Percentiles rank a stretch among this genome's conserved stretches.
Conservation (phyloP, 2,888 invertebrate species). For the Norana najaformis region DNA sequence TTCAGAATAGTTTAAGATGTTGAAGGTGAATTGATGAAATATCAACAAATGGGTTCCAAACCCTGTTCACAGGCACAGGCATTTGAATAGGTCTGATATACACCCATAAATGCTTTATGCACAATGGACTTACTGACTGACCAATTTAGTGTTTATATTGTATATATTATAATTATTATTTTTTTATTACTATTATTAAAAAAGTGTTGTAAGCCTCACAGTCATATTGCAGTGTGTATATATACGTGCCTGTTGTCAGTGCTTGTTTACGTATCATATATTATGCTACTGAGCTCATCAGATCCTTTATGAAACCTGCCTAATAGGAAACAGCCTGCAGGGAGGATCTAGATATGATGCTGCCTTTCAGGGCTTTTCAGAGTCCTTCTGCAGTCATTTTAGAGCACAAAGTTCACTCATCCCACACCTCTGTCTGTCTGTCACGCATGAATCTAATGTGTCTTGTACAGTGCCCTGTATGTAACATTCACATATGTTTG, state of each 20-base stretch:
- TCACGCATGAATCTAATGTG: background rate
- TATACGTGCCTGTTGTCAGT: background rate
- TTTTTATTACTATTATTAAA: no score
- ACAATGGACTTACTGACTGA: no score
- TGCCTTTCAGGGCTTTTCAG: background rate
- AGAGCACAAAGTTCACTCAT: background rate
- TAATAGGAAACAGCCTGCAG: background rate
- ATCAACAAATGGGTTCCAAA: no score
- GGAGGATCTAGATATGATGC: background rate
- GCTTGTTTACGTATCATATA: background rate
- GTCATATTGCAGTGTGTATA: background rate
- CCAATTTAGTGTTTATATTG: no score
- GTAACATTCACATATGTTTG: no score
- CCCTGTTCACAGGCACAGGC: background rate
- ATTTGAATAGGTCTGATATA: background rate
- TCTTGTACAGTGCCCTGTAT: no score
- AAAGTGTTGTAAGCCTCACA: background rate
- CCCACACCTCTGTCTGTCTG: background rate
- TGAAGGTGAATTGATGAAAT: background rate
- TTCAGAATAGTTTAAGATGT: background rate
- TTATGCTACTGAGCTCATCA: background rate
- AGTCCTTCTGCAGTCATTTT: background rate
- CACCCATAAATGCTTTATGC: background rate
- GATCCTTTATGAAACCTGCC: background rate
- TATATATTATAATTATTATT: no score